phyloP scores from a whole-genome alignment of 30 jellyfish, hydroid and myxozoan genomes.

The Aurelia sp. region DNA sequence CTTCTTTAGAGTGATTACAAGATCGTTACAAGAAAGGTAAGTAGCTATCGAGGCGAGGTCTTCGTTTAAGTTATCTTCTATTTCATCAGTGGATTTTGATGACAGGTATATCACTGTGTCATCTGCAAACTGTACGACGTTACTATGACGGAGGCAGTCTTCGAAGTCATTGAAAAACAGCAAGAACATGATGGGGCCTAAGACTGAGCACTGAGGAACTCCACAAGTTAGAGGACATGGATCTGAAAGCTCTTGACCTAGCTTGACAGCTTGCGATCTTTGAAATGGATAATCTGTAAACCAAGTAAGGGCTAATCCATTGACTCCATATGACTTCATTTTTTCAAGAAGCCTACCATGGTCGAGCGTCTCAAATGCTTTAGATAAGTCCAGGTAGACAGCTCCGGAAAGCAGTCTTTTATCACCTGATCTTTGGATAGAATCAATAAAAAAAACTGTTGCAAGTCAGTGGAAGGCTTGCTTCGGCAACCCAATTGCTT shows the following conservation, averaged over 20 bases:
- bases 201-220: conserved; percentile 50
- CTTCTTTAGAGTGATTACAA: conserved; percentile 46
- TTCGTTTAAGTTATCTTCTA: conserved; percentile 40
- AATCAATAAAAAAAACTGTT: conserved; percentile 32
- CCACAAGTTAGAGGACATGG: conserved; percentile 52
- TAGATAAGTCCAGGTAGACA: conserved; percentile 52
- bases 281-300: conserved; percentile 36
- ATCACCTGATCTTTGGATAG: conserved; percentile 39
- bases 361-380: conserved; percentile 46
- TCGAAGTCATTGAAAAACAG: conserved; percentile 75
- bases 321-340: conserved; percentile 35
- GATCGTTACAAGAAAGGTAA: conserved; percentile 42
- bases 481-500: conserved; percentile 47
- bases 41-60: conserved; percentile 67
- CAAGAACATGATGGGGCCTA: conserved; percentile 68
- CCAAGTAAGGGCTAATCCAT: conserved; percentile 44
- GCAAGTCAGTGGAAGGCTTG: conserved; percentile 42
- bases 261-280: conserved; percentile 28
- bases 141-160: conserved; percentile 63
- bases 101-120: conserved; percentile 69
- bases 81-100: conserved; percentile 45
- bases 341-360: conserved; percentile 55
- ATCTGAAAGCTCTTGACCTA: conserved; percentile 23
- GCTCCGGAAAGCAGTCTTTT: conserved; percentile 52
- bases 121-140: conserved; percentile 78